A percentile compares a stretch with the other conserved stretches of the same genome.
Evolutionary conservation across 64 coral and sea anemone genomes (phyloP).

Genomic region (Porites lutea): DNA sequence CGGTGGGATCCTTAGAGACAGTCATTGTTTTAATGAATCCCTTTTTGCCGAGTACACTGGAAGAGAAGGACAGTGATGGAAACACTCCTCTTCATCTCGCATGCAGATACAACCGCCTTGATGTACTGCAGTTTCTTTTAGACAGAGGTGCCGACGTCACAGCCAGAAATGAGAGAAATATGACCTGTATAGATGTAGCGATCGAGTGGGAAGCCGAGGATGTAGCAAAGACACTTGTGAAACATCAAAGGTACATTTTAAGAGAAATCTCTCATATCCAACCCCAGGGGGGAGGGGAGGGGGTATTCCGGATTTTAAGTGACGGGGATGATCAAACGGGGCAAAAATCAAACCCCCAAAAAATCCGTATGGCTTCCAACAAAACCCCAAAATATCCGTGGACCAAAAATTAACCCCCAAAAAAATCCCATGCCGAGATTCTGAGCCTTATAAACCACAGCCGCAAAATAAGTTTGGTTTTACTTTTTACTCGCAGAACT

Average conservation of each 20-base stretch:
- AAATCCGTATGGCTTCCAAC: too few relatives aligned
- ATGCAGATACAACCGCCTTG: conserved; percentile 14
- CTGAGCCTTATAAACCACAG: too few relatives aligned
- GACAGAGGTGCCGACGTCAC: conserved; percentile 63
- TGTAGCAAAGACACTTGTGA: conserved; percentile 60
- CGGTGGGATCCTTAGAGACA: conserved; percentile 17
- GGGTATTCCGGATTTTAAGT: too few relatives aligned
- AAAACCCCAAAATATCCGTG: too few relatives aligned
- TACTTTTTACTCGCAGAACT: too few relatives aligned
- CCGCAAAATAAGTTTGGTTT: too few relatives aligned
- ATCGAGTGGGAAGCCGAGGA: conserved; percentile 78
- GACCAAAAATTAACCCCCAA: too few relatives aligned
- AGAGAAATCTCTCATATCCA: too few relatives aligned
- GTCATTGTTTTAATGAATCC: conserved; percentile 4
- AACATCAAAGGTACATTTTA: conserved; percentile 57
- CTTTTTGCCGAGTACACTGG: conserved; percentile 14
- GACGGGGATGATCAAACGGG: too few relatives aligned
- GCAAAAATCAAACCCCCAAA: too few relatives aligned
- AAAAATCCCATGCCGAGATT: too few relatives aligned
- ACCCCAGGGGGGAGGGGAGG: too few relatives aligned
- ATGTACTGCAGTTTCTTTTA: conserved; percentile 12
- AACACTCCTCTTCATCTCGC: conserved; percentile 66
- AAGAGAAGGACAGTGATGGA: neutral
- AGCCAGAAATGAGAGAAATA: conserved; percentile 17
- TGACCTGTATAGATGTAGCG: conserved; percentile 80